Conservation (phyloP, 2,113 vertebrate genomes). For the Tautogolabrus adspersus region DNA sequence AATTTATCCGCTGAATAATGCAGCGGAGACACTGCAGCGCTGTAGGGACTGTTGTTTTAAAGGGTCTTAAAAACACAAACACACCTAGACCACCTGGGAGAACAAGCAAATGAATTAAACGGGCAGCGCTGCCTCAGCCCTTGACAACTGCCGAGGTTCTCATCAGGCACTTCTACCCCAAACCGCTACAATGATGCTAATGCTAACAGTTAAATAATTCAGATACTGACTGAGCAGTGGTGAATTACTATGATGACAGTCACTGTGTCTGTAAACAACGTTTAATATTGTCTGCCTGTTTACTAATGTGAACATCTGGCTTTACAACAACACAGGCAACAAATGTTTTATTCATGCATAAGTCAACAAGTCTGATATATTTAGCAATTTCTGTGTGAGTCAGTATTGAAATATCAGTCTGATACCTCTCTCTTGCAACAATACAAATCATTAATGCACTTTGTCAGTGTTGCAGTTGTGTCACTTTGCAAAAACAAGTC, state of each 20-base stretch:
- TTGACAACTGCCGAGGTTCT: slow-evolving; percentile 35
- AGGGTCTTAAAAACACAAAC: slow-evolving; percentile 31
- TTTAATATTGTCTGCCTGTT: not conserved
- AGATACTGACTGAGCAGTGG: not conserved
- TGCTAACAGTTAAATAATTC: slow-evolving; percentile 35
- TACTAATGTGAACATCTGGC: slow-evolving; percentile 12
- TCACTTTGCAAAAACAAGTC: slow-evolving; percentile 42
- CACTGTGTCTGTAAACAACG: not conserved
- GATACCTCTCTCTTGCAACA: slow-evolving; percentile 6
- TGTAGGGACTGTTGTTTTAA: slow-evolving; percentile 30
- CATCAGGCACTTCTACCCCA: slow-evolving; percentile 39
- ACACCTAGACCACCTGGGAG: slow-evolving; percentile 44
- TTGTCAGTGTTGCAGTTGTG: slow-evolving; percentile 28
- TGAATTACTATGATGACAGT: slow-evolving; percentile 12
- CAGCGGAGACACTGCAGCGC: slow-evolving; percentile 2
- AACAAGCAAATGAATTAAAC: slow-evolving; percentile 22
- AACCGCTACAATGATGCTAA: slow-evolving; percentile 45
- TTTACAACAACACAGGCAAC: not conserved
- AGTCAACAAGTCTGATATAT: slow-evolving; percentile 31
- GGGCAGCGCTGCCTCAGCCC: slow-evolving; percentile 22
- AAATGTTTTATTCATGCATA: slow-evolving; percentile 1
- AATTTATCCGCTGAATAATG: slow-evolving; percentile 45
- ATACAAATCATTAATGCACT: slow-evolving; percentile 15
- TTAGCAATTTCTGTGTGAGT: slow-evolving; percentile 6
- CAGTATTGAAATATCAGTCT: slow-evolving; percentile 28